Evolutionary conservation across 2,888 invertebrate species (phyloP).

Genomic region (Micropterix aruncella): DNA sequence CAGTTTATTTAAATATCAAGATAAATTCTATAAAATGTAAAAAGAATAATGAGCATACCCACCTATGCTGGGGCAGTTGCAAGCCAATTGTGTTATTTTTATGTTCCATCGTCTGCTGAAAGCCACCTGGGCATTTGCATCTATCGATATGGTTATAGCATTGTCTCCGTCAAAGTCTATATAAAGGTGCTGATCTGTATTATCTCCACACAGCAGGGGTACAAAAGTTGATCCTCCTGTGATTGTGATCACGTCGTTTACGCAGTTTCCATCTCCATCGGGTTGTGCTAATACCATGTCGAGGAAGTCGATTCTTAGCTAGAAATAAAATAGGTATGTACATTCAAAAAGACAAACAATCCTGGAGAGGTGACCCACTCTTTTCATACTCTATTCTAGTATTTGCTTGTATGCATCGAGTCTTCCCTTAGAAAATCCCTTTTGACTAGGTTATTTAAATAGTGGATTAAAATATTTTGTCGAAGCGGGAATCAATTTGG

Average conservation of each 20-base stretch:
- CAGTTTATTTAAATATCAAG: too few species aligned
- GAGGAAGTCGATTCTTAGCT: constrained; percentile 66
- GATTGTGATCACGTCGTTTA: constrained; percentile 54
- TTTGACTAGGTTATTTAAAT: too few species aligned
- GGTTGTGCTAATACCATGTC: constrained; percentile 61
- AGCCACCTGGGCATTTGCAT: constrained; percentile 42
- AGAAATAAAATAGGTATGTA: constrained; percentile 13
- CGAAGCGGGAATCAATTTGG: too few species aligned
- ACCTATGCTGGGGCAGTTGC: constrained; percentile 56
- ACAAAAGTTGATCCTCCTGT: constrained; percentile 53
- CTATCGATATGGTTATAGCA: constrained; percentile 52
- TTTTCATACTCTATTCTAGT: too few species aligned
- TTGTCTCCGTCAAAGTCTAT: constrained; percentile 55
- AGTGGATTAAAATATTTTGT: too few species aligned
- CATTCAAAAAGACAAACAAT: neutral
- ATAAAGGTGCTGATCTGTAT: constrained; percentile 66
- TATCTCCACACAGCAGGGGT: constrained; percentile 65
- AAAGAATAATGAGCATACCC: constrained; percentile 12
- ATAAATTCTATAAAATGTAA: constrained; percentile 3
- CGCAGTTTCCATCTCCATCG: constrained; percentile 56
- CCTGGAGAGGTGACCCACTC: too few species aligned
- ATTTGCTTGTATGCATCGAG: too few species aligned
- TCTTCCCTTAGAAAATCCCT: too few species aligned
- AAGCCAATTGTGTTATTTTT: constrained; percentile 56
- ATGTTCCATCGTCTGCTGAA: constrained; percentile 63